Evolutionary conservation across 2,888 invertebrate species (phyloP).

Genomic region (Cerastoderma edule): DNA sequence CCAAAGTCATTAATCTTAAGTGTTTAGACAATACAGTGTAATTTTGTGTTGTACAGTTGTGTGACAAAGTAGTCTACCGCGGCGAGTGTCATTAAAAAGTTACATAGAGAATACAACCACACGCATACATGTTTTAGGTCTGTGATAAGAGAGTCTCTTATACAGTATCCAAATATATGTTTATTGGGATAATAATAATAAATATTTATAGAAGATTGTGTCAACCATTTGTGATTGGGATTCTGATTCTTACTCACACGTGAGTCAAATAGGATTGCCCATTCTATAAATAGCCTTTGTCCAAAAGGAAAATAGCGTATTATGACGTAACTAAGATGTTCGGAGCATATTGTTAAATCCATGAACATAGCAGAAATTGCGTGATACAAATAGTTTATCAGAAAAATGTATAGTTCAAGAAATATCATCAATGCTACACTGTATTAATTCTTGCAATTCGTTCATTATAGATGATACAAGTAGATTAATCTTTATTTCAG

Average conservation of each 20-base stretch:
- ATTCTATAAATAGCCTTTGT: conserved; percentile 50
- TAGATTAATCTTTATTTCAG: no score
- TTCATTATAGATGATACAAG: not conserved
- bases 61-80: no score
- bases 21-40: no score
- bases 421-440: no score
- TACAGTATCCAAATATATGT: no score
- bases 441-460: not conserved
- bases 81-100: no score
- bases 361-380: not conserved
- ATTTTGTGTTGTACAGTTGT: no score
- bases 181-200: no score
- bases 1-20: no score
- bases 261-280: conserved; percentile 23
- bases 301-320: conserved; percentile 43
- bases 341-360: conserved; percentile 7
- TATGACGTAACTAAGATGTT: conserved; percentile 33
- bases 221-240: conserved; percentile 2
- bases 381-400: not conserved
- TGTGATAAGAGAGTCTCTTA: no score
- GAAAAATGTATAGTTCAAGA: not conserved
- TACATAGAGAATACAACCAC: no score
- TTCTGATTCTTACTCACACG: not conserved
- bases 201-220: not conserved
- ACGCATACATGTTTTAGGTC: no score